A percentile compares a stretch with the other conserved stretches of the same genome.
Conservation (phyloP, 2,888 invertebrate species). For the Microplitis deprimator region DNA sequence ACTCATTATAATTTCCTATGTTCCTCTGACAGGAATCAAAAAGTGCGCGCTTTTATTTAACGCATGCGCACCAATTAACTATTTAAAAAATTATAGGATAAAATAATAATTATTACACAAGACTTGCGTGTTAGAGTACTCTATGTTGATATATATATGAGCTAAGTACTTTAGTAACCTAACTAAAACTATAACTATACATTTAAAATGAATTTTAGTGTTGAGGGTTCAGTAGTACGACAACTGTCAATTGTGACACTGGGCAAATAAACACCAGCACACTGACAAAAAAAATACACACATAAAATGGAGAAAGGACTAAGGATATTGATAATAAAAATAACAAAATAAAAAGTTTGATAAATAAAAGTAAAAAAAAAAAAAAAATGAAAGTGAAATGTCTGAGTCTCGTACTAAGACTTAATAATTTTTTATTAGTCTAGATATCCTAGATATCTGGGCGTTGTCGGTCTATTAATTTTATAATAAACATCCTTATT, state of each 20-base stretch:
- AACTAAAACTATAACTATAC: conserved; percentile 1
- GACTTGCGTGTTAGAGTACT: too few species aligned
- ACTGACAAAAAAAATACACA: not conserved
- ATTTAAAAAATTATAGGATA: too few species aligned
- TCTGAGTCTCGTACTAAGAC: conserved; percentile 47
- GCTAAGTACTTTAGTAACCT: not conserved
- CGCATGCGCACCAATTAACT: too few species aligned
- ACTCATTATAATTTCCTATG: too few species aligned
- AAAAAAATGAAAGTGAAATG: conserved; percentile 61
- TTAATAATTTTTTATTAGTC: conserved; percentile 43
- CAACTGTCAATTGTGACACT: not conserved
- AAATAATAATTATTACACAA: too few species aligned
- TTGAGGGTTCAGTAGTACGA: not conserved
- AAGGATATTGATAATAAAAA: not conserved
- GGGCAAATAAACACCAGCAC: not conserved
- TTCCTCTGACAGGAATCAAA: too few species aligned
- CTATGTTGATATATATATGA: too few species aligned
- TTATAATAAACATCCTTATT: conserved; percentile 19
- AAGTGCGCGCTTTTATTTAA: too few species aligned
- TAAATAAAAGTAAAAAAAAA: not conserved
- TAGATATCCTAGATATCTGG: conserved; percentile 52
- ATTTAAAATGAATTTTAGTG: not conserved
- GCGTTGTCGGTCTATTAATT: conserved; percentile 57
- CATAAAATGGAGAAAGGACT: not conserved
- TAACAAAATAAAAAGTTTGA: not conserved